A percentile compares a stretch with the other conserved stretches of the same genome.
Conservation (phyloP, 1,140 invertebrate genomes). For the Brachionus rotundiformis region DNA sequence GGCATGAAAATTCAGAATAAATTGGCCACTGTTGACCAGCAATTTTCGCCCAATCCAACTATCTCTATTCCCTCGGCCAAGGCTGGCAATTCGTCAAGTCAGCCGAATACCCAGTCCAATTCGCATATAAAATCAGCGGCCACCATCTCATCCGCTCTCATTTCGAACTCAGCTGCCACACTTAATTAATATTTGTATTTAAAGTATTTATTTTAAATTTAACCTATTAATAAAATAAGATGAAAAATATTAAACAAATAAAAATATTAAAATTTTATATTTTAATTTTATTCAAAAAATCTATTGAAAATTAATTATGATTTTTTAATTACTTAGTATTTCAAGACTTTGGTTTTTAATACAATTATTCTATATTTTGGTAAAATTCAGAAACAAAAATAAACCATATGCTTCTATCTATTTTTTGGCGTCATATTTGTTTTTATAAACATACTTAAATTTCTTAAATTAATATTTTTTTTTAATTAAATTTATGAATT, state of each 20-base stretch:
- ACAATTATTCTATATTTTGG: no score
- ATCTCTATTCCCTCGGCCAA: background rate
- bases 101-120: background rate
- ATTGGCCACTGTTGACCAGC: background rate
- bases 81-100: slow-evolving; percentile 19
- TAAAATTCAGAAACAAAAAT: no score
- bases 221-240: background rate
- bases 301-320: no score
- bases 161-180: slow-evolving; percentile 16
- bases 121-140: slow-evolving; percentile 4
- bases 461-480: no score
- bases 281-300: no score
- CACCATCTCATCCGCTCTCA: slow-evolving; percentile 1
- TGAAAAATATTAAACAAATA: background rate
- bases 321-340: no score
- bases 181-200: background rate
- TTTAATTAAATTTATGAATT: no score
- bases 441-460: no score
- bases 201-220: background rate
- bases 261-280: no score
- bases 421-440: no score
- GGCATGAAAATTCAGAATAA: slow-evolving; percentile 48
- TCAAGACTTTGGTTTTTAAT: no score
- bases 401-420: no score
- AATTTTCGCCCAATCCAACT: slow-evolving; percentile 31